Conservation (phyloP, 1,140 invertebrate genomes). For the Olivierus martensii region DNA sequence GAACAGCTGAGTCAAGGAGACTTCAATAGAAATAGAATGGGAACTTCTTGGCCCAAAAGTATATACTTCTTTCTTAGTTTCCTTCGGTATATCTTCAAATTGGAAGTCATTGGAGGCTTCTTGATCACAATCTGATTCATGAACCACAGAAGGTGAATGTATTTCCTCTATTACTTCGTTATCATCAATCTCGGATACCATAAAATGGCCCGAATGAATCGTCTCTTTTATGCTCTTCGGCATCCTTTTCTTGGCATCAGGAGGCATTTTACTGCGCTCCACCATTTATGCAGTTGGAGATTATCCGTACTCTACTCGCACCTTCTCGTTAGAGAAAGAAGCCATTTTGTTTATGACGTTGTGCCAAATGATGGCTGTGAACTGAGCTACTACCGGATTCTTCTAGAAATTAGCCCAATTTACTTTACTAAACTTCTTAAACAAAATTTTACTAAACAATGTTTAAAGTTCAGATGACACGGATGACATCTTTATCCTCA, state of each 20-base stretch:
- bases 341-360: no score
- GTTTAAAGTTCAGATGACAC: no score
- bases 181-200: slow-evolving; percentile 87
- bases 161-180: slow-evolving; percentile 80
- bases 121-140: slow-evolving; percentile 14
- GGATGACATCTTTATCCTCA: no score
- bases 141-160: slow-evolving; percentile 53
- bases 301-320: no score
- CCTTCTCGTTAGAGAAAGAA: no score
- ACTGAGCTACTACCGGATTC: no score
- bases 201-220: slow-evolving; percentile 95
- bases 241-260: slow-evolving; percentile 3
- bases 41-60: slow-evolving; percentile 25
- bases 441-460: no score
- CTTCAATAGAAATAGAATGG: slow-evolving; percentile 67
- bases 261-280: slow-evolving; percentile 3
- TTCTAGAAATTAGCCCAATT: no score
- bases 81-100: slow-evolving; percentile 33
- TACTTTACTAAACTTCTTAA: no score
- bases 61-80: slow-evolving; percentile 32
- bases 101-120: slow-evolving; percentile 21
- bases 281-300: no score
- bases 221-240: slow-evolving; percentile 39
- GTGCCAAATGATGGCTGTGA: no score
- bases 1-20: slow-evolving; percentile 84